Evolutionary conservation across 2,888 invertebrate species (phyloP).

Genomic region (Agonopterix alstromeriana): DNA sequence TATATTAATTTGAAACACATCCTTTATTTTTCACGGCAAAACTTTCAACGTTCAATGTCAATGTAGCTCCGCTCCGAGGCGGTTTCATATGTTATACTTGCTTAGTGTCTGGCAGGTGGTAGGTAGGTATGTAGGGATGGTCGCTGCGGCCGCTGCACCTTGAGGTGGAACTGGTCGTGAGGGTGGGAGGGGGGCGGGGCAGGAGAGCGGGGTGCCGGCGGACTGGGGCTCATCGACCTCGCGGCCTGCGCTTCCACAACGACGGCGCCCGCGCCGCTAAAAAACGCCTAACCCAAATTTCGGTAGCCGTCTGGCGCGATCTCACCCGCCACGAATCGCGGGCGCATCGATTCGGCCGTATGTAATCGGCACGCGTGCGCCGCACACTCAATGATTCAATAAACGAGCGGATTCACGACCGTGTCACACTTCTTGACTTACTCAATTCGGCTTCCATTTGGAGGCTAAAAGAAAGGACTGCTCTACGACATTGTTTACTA

Average conservation of each 20-base stretch:
- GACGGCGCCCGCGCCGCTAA: conserved; percentile 50
- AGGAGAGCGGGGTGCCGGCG: conserved; percentile 22
- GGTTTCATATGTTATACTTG: conserved; percentile 46
- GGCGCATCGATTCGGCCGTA: conserved; percentile 30
- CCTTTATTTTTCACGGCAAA: too few relatives aligned
- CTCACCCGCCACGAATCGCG: conserved; percentile 41
- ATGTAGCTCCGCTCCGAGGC: conserved; percentile 21
- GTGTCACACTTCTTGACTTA: conserved; percentile 16
- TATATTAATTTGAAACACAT: too few relatives aligned
- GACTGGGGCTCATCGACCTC: conserved; percentile 63
- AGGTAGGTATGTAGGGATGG: conserved; percentile 68
- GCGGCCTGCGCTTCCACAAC: conserved; percentile 33
- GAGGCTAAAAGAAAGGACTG: not conserved
- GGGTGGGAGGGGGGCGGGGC: conserved; percentile 26
- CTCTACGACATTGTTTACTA: not conserved
- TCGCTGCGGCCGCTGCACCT: conserved; percentile 65
- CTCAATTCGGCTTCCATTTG: not conserved
- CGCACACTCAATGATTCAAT: conserved; percentile 21
- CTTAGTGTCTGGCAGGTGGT: conserved; percentile 72
- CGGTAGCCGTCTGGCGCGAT: conserved; percentile 65
- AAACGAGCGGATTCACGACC: conserved; percentile 20
- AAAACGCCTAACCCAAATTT: conserved; percentile 71
- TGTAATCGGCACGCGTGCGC: conserved; percentile 53
- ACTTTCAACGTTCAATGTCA: conserved; percentile 28
- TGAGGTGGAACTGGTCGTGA: conserved; percentile 66